Evolutionary conservation across 2,113 vertebrate genomes (phyloP), one percentile per base, ranked within the genome.

Genomic region (Ceyx margarethae): DNA sequence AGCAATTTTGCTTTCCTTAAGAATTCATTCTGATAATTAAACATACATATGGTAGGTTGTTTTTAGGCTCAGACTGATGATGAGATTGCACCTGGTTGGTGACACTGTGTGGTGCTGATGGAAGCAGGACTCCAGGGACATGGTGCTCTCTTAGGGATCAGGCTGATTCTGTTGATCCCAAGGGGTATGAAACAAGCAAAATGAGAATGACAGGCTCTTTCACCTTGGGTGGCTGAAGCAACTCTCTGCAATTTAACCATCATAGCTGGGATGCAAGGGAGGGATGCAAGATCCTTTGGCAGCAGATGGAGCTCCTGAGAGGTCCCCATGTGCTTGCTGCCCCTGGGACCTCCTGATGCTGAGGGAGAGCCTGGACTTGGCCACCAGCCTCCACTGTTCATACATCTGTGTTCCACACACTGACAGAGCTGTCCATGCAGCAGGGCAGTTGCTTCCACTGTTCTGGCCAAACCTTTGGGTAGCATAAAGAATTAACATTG

Each of bases 401-500:
- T 40, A 19, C 9, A 1, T 15, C 11, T 35, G 16, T 58, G 4
- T 61, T 42, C n/a, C 31, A 4, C 45, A 25, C 12, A 0, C 31
- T 31, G 40, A 8, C 42, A 57, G 3, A 45, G 16, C 4, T 72
- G 28, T 22, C 35, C 22, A 0, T 13, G 5, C 26, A 62, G 33
- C 46, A 37, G 20, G 33, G 61, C 5, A 22, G 26, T 28, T 10
- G 5, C 37, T 48, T 11, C 58, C 28, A 3, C 54, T 57, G 51
- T 11, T 33, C 43, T 43, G 37, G 19, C 33, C 46, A 77, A 40
- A n/a, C 28, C 45, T 62, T 13, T 4, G 31, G 25, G 26, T 15
- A 8, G 7, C 22, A 3, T 1, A 9, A 68, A 46, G 48, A 2
- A 1, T 50, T 68, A 20, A 14, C 1, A 3, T 13, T 25, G 75